phyloP scores from a whole-genome alignment of 2,888 invertebrate genomes.

The Tanypteryx hageni region DNA sequence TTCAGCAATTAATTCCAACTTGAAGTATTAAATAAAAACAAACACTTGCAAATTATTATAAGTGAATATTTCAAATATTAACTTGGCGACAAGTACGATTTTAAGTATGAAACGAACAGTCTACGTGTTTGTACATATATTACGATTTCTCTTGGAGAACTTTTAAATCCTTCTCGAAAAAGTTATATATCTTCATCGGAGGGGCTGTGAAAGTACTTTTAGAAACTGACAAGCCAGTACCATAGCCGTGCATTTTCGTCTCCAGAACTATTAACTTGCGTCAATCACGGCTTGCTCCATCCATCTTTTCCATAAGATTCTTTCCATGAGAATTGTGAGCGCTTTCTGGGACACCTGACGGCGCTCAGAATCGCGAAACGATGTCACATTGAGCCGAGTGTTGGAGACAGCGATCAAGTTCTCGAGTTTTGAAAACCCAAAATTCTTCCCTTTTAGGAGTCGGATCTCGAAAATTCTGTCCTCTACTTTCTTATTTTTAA shows the following conservation, averaged over 20 bases:
- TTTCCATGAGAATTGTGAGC: slow-evolving; percentile 26
- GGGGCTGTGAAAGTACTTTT: not conserved
- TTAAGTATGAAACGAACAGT: no score
- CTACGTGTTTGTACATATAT: no score
- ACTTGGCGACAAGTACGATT: no score
- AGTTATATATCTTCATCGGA: not conserved
- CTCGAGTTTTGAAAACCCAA: not conserved
- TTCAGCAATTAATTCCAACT: no score
- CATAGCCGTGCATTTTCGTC: slow-evolving; percentile 15
- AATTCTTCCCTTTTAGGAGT: not conserved
- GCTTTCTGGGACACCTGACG: slow-evolving; percentile 60
- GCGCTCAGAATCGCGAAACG: slow-evolving; percentile 23
- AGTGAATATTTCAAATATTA: no score
- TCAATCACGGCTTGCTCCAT: slow-evolving; percentile 38
- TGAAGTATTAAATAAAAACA: no score
- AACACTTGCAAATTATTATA: no score
- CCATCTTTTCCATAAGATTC: slow-evolving; percentile 29
- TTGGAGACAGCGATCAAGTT: slow-evolving; percentile 56
- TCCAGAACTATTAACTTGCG: slow-evolving; percentile 57
- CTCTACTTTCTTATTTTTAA: not conserved
- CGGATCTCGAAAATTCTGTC: not conserved
- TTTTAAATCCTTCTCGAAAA: not conserved
- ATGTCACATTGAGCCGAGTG: slow-evolving; percentile 49
- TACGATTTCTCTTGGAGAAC: not conserved
- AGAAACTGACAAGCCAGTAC: not conserved